A percentile compares a stretch with the other conserved stretches of the same genome.
Conservation (phyloP, 2,888 invertebrate genomes). For the Andrena dorsata region DNA sequence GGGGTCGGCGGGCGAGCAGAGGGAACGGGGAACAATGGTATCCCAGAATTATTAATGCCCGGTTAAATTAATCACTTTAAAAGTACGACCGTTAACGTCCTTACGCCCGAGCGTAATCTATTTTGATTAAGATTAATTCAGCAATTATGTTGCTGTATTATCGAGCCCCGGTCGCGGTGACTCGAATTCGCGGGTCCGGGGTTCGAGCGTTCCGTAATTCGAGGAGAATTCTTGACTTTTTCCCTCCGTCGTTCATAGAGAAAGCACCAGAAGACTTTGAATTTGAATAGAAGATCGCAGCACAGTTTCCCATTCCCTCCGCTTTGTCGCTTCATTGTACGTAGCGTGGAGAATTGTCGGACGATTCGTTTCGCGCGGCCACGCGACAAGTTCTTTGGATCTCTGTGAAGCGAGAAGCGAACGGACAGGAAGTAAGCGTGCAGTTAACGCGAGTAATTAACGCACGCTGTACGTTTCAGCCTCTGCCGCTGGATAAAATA, state of each 20-base stretch:
- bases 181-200: conserved; percentile 3
- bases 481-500: not conserved
- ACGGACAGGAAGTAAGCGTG: conserved; percentile 52
- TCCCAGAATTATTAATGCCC: conserved; percentile 57
- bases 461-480: conserved; percentile 4
- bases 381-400: conserved; percentile 34
- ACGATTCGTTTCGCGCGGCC: conserved; percentile 15
- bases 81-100: conserved; percentile 49
- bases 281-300: too few species aligned
- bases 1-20: not conserved
- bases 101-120: conserved; percentile 49
- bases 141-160: conserved; percentile 41
- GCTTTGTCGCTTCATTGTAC: conserved; percentile 1
- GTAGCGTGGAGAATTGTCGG: not conserved
- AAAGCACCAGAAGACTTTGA: too few species aligned
- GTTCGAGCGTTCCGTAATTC: not conserved
- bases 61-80: conserved; percentile 54
- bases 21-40: conserved; percentile 42
- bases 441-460: conserved; percentile 52
- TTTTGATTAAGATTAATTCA: conserved; percentile 63
- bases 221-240: not conserved
- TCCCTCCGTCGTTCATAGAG: too few species aligned
- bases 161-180: not conserved
- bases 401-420: conserved; percentile 26
- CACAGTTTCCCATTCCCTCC: not conserved